Base-by-base conservation (phyloP, 2,888 invertebrate genomes). In the Eilema caniola region DNA sequence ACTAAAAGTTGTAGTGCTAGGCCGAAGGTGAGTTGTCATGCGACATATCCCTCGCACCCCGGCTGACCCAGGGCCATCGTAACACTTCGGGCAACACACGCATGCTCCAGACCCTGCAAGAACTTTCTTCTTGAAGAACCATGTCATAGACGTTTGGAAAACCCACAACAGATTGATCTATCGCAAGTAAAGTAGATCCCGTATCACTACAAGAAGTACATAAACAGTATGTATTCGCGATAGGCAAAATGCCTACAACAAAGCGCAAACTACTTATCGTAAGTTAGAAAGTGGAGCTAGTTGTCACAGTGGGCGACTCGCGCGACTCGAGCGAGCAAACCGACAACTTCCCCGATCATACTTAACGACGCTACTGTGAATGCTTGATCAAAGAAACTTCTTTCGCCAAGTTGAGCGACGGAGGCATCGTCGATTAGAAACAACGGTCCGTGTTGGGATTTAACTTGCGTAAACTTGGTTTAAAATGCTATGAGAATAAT, bases 311-410 rank as follows among this genome's bases (percentile, higher is more conserved):
- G 41, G 31, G 47, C 28, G 28, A 4, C 28, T 28, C 28, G 28
- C 41, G 10, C 31, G 60, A 60, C 59, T 47, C 7, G 47, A 47
- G 62, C 59, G 53, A 53, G 33, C 24, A 64, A 60, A n/a, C n/a
- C n/a, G n/a, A n/a, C 62, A 64, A 70, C 2, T 66, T 66, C 24
- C 8, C 25, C 28, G 65, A 65, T 61, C 70, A 66, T 65, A 61
- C 47, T 69, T 69, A 69, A 47, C 65, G 53, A 61, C 28, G 47
- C 60, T 14, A 25, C 56, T 53, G 64, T 60, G 61, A 69, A 69
- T 69, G 69, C 61, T 65, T 65, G 60, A 65, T 65, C 61, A 65
- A 65, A 69, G 61, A 65, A 61, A 65, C 61, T 53, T 69, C 61
- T 4, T 0, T 33, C 28, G n/a, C 16, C 25, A 47, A 67, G 56